Percentiles rank a stretch among this genome's conserved stretches.
Conservation (phyloP, 2,113 vertebrate genomes). For the Calyptommatus sinebrachiatus region DNA sequence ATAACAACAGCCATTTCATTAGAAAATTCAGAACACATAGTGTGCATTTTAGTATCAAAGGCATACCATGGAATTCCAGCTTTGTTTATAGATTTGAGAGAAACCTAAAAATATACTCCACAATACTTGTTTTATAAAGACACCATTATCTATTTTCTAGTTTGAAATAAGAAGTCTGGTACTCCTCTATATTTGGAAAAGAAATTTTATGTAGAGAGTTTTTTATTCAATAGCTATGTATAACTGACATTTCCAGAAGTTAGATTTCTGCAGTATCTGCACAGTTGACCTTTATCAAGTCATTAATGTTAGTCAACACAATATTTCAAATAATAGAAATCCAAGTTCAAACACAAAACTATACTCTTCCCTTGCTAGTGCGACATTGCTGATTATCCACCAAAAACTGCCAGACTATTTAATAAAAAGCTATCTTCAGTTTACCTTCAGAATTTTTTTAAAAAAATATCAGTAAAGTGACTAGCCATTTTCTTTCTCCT, state of each 20-base stretch:
- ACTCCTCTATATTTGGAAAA: not conserved
- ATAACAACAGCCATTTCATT: no score
- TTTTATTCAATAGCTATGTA: conserved; percentile 35
- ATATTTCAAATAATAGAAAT: not conserved
- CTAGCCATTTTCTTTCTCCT: no score
- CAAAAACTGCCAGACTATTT: not conserved
- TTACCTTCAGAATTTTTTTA: no score
- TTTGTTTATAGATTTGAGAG: not conserved
- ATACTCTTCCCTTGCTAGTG: not conserved
- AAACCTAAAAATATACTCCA: conserved; percentile 14
- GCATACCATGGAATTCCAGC: not conserved
- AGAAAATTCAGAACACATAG: not conserved
- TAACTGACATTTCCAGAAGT: conserved; percentile 12
- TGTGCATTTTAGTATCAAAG: not conserved
- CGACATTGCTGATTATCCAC: not conserved
- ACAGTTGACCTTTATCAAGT: conserved; percentile 28
- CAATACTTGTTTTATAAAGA: not conserved
- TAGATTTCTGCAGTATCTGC: not conserved
- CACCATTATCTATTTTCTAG: not conserved
- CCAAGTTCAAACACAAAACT: not conserved
- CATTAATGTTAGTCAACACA: conserved; percentile 6
- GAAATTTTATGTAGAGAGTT: conserved; percentile 19
- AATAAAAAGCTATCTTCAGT: not conserved
- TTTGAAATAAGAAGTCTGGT: conserved; percentile 22
- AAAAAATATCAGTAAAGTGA: no score